Evolutionary conservation across 2,888 invertebrate species (phyloP).

Genomic region (Drosophila tanythrix): DNA sequence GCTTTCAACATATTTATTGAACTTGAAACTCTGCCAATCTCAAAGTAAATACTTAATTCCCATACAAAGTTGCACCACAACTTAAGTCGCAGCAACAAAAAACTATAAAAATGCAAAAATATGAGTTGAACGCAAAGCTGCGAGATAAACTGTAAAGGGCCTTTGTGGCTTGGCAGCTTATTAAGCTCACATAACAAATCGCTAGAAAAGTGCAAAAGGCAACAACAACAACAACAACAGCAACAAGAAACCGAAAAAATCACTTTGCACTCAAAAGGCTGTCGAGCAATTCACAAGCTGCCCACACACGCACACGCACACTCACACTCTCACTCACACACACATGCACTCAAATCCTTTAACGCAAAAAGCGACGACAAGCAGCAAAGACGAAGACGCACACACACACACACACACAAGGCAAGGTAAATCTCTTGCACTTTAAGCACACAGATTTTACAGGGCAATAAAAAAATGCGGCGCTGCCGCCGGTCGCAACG

Average conservation of each 20-base stretch:
- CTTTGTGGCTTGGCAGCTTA: constrained; percentile 35
- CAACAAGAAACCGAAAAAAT: constrained; percentile 36
- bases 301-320: constrained; percentile 26
- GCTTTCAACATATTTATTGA: not conserved
- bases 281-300: constrained; percentile 50
- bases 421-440: constrained; percentile 49
- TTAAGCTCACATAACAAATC: constrained; percentile 46
- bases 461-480: constrained; percentile 55
- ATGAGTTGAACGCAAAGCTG: constrained; percentile 1
- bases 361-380: constrained; percentile 41
- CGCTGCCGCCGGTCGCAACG: constrained; percentile 24
- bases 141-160: constrained; percentile 25
- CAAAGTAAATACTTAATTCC: not conserved
- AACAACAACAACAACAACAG: constrained; percentile 43
- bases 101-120: not conserved
- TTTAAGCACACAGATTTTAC: constrained; percentile 52
- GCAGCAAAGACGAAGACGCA: constrained; percentile 32
- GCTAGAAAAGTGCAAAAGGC: constrained; percentile 54
- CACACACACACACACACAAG: constrained; percentile 24
- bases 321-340: constrained; percentile 5
- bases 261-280: constrained; percentile 70
- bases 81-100: not conserved
- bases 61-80: not conserved
- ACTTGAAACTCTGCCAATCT: not conserved
- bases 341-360: constrained; percentile 45